Conservation (phyloP, 2,888 invertebrate species). For the Microctonus hyperodae region DNA sequence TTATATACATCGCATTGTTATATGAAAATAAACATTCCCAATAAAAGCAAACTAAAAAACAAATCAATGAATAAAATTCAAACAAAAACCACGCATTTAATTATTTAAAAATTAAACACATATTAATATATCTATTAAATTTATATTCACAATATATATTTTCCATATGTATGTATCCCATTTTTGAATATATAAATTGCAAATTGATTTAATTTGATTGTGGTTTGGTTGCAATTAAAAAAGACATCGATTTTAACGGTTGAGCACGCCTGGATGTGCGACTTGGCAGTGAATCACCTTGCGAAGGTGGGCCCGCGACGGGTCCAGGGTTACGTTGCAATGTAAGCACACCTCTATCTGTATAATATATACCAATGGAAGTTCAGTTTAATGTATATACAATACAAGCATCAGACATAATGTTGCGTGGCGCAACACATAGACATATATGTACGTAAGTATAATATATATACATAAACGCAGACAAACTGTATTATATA, state of each 20-base stretch:
- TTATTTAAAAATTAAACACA: no score
- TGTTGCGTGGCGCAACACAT: not conserved
- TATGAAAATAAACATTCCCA: no score
- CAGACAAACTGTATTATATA: not conserved
- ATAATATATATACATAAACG: no score
- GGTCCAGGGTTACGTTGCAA: slow-evolving; percentile 30
- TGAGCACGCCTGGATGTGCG: slow-evolving; percentile 44
- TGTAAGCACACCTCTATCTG: slow-evolving; percentile 15
- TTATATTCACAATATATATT: no score
- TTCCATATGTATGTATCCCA: not conserved
- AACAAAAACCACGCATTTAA: no score
- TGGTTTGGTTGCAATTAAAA: slow-evolving; percentile 7
- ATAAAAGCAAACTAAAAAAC: no score
- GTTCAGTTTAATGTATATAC: not conserved
- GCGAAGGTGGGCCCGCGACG: slow-evolving; percentile 50
- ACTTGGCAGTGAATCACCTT: slow-evolving; percentile 56
- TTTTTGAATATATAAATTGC: not conserved
- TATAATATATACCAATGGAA: not conserved
- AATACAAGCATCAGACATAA: slow-evolving; percentile 8
- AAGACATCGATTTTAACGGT: slow-evolving; percentile 37
- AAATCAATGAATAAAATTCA: no score
- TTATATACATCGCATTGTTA: no score
- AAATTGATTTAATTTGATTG: not conserved
- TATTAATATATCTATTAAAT: no score
- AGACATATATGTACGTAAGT: not conserved